Base-by-base conservation (phyloP, 2,113 vertebrate species). In the Cyprinodon tularosa region DNA sequence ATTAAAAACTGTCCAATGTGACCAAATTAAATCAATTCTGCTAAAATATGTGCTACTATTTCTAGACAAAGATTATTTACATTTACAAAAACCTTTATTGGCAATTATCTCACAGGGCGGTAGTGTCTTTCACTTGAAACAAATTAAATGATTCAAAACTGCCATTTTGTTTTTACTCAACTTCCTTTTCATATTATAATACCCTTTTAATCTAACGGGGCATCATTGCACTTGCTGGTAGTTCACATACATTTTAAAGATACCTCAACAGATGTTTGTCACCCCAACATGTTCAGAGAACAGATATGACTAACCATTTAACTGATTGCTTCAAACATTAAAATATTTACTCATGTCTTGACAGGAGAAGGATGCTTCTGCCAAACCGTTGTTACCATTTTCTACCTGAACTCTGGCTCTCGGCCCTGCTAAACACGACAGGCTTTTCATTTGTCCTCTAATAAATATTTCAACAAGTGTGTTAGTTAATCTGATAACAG, bases 261-360 rank as follows among this genome's bases (percentile, higher is more conserved):
- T 74, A 53, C 63, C 62, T 70, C 57, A 44, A 12, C 0, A 71
- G 39, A 0, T 1, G 17, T 48, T 72, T 45, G 71, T 63, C 22
- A 11, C 57, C 72, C 47, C 22, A 66, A 29, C 36, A 12, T 2
- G 47, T 48, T 64, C 44, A 11, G n/a, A 3, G 22, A 86, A 68
- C 45, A 47, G 36, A 73, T 42, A 66, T 84, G 77, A 84, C 57
- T 74, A 65, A 80, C 87, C 78, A 76, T 85, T 81, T 4, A 73
- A 77, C 17, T 29, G 63, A 78, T 64, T 76, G 63, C 67, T 62
- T 17, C 60, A 61, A 74, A 48, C 72, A 78, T 83, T 77, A 84
- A 78, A 74, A 63, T 60, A 45, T 77, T 63, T 40, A 77, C 29
- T 88, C 84, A 53, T 77, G 90, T 91, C 74, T 47, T 36, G 44